These are phyloP conservation scores for Nezara viridula DNA, from an alignment of 2,888 invertebrate species.

Conservation along the genomic window DNA sequence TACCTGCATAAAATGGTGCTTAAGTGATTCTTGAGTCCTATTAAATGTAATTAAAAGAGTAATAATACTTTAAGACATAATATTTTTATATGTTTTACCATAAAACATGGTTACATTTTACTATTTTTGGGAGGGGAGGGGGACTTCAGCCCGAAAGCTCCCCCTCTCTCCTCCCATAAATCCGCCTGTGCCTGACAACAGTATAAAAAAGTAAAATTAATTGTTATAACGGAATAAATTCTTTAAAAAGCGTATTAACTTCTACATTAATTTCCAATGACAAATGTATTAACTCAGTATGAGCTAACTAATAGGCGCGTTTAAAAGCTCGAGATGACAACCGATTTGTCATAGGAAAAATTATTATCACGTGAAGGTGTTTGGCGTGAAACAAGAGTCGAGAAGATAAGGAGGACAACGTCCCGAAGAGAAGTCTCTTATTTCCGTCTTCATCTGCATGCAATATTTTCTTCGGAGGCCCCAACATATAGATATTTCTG, in stretches of 20 bases:
- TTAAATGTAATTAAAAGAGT: too few species aligned
- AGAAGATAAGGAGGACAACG: not conserved
- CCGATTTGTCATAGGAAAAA: not conserved
- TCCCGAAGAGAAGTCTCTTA: not conserved
- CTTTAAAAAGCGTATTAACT: not conserved
- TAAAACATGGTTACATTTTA: too few species aligned
- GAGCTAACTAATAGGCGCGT: not conserved
- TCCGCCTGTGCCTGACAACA: too few species aligned
- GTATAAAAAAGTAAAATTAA: not conserved
- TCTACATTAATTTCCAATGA: not conserved
- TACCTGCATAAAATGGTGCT: too few species aligned
- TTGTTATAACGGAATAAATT: not conserved
- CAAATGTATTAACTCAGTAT: not conserved
- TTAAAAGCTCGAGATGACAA: not conserved
- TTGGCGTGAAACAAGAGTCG: slow-evolving; percentile 1
- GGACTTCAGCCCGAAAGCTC: too few species aligned
- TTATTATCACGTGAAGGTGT: not conserved
- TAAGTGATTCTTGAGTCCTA: too few species aligned
- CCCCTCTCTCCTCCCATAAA: too few species aligned
- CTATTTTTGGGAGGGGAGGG: too few species aligned
- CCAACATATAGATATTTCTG: too few species aligned
- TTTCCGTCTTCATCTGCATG: not conserved
- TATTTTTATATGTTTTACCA: too few species aligned
- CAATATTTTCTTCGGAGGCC: not conserved
- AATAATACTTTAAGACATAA: too few species aligned